phyloP scores from a whole-genome alignment of 2,113 vertebrate genomes.

The Ctenodactylus gundi region DNA sequence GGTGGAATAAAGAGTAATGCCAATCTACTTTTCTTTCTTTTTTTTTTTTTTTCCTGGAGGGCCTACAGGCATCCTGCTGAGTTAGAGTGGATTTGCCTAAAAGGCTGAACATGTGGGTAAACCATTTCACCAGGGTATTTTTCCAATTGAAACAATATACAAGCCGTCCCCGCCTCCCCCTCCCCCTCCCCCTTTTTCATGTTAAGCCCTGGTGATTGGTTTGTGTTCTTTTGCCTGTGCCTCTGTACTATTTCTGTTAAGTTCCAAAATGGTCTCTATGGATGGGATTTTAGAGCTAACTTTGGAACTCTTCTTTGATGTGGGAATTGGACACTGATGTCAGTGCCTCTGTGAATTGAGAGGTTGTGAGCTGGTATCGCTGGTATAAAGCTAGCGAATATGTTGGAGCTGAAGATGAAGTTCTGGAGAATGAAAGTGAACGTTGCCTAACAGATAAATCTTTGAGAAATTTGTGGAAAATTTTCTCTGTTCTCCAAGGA shows the following conservation, averaged over 20 bases:
- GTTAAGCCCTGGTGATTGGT: conserved; percentile 41
- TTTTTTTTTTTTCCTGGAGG: conserved; percentile 34
- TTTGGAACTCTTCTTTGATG: conserved; percentile 4
- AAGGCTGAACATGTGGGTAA: conserved; percentile 69
- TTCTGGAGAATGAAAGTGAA: conserved; percentile 50
- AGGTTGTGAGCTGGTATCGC: background rate
- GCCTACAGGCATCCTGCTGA: conserved; percentile 64
- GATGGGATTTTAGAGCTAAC: conserved; percentile 42
- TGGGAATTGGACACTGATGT: conserved; percentile 16
- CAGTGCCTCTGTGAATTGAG: background rate
- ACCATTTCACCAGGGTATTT: conserved; percentile 60
- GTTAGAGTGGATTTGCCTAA: conserved; percentile 56
- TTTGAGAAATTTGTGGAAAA: conserved; percentile 48
- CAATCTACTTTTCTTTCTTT: conserved; percentile 66
- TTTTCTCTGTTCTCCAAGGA: conserved; percentile 8
- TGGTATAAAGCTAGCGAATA: background rate
- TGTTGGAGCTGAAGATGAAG: conserved; percentile 7
- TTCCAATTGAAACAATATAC: conserved; percentile 64
- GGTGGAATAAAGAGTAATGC: conserved; percentile 52
- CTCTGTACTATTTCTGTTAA: conserved; percentile 25
- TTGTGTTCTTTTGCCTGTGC: conserved; percentile 19
- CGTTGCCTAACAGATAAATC: conserved; percentile 1
- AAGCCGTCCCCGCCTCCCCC: background rate
- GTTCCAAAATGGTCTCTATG: background rate
- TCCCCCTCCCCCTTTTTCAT: background rate